Evolutionary conservation across 2,888 invertebrate species (phyloP), one percentile per base, ranked within the genome.

Genomic region (Oligia latruncula): DNA sequence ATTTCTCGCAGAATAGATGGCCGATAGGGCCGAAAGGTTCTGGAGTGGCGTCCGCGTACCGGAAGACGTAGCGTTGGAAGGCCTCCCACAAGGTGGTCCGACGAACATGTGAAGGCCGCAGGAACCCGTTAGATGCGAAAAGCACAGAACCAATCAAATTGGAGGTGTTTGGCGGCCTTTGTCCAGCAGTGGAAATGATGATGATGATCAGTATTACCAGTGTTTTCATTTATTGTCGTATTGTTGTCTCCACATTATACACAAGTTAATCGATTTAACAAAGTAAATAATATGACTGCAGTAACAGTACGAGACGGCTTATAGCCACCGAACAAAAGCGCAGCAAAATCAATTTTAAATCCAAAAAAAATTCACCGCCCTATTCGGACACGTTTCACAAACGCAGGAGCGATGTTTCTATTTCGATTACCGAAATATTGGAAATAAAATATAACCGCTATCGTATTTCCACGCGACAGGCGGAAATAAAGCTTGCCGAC

Each of bases 401-500:
- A 90, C 87, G 84, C 90, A 87, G 82, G 85, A 90, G 89, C 90
- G 91, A 91, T 92, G 91, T 93, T 95, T 93, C 94, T 94, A 94
- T 95, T 95, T 94, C 94, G 92, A 94, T 94, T 92, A 94, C 93
- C 92, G 93, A 94, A 94, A 93, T 93, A 94, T 94, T 93, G 92
- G 90, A 92, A 93, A 94, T 93, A 93, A 95, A 95, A 95, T 95
- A 95, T 94, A 93, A 93, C 92, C 92, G 92, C 93, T 95, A 96
- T 95, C 95, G 94, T 91, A 93, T 95, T 95, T 94, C 93, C 94
- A 94, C 92, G 93, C 94, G 96, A 95, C 96, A 93, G 92, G 92
- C 95, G 96, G 96, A 96, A 96, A 96, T 96, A 95, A 95, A 96
- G 93, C 94, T 92, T 92, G 94, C 92, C 94, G 93, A 93, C 93